Evolutionary conservation across 2,113 vertebrate genomes (phyloP).

Genomic region (Macroglossus sobrinus): DNA sequence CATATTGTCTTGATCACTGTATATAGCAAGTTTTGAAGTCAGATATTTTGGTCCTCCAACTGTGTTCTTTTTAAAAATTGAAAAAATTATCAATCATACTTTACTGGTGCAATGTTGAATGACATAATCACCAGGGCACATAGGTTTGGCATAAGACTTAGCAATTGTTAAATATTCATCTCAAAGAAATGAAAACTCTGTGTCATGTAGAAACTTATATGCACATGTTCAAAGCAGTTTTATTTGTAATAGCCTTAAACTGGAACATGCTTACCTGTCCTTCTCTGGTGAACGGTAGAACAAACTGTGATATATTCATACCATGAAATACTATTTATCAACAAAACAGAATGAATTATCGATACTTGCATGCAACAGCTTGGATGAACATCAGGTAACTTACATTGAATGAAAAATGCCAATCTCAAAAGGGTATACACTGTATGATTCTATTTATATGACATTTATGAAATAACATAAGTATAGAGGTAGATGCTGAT

Average conservation of each 20-base stretch:
- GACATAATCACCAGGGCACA: background rate
- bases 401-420: background rate
- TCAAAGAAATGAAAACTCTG: background rate
- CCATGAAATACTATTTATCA: background rate
- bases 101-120: background rate
- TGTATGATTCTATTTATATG: background rate
- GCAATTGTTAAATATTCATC: background rate
- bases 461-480: background rate
- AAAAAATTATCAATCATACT: background rate
- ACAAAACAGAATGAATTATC: background rate
- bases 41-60: background rate
- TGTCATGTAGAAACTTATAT: background rate
- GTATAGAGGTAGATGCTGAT: background rate
- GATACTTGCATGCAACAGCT: background rate
- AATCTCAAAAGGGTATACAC: background rate
- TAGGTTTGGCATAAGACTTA: background rate
- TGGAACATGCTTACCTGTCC: background rate
- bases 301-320: background rate
- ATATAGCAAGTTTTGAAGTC: background rate
- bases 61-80: background rate
- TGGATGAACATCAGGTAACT: background rate
- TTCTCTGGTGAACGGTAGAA: background rate
- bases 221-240: background rate
- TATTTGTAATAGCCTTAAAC: background rate
- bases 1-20: background rate